A percentile compares a stretch with the other conserved stretches of the same genome.
These are phyloP conservation scores for Hippolais icterina DNA, from an alignment of 2,113 vertebrate species.

Conservation along the genomic window DNA sequence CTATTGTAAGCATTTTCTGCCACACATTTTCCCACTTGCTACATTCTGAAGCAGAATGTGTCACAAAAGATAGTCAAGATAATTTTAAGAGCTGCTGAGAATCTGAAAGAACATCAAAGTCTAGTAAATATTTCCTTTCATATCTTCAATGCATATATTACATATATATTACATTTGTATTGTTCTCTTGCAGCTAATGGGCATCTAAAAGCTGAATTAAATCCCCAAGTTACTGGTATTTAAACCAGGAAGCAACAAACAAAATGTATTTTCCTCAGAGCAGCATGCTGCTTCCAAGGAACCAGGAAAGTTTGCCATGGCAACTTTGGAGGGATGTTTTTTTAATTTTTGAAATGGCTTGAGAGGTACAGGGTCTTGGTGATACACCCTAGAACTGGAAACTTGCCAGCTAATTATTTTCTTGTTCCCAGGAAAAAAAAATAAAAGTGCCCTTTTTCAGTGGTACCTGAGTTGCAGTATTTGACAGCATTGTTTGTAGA, in stretches of 20 bases:
- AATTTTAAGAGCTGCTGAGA: background rate
- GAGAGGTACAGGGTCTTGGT: background rate
- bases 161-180: background rate
- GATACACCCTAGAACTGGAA: background rate
- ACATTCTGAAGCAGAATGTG: background rate
- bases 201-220: background rate
- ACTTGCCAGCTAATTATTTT: background rate
- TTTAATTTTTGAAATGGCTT: background rate
- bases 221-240: background rate
- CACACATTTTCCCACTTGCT: background rate
- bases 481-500: conserved; percentile 1
- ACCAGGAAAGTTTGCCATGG: background rate
- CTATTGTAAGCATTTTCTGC: background rate
- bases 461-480: background rate
- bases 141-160: background rate
- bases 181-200: background rate
- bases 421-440: background rate
- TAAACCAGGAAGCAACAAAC: background rate
- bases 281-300: background rate
- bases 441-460: background rate
- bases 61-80: background rate
- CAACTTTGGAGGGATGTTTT: background rate
- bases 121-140: background rate
- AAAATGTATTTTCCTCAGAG: background rate
- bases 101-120: background rate